Evolutionary conservation across 2,797 vertebrate genomes (phyloP).

Genomic region (Spinus olivaceus): DNA sequence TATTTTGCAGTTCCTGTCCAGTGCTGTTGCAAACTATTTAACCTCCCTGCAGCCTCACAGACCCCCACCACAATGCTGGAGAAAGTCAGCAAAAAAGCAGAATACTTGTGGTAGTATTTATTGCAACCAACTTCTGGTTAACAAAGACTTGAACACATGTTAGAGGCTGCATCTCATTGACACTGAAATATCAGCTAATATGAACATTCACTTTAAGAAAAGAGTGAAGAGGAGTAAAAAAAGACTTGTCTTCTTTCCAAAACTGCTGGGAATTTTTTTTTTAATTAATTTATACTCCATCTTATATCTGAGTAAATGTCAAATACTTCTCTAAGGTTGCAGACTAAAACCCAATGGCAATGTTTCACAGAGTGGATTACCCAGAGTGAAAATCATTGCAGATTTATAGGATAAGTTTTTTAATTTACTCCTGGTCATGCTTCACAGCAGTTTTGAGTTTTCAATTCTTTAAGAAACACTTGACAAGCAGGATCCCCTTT

Average conservation of each 20-base stretch:
- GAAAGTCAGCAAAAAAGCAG: neutral
- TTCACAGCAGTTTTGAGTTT: neutral
- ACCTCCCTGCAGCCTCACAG: neutral
- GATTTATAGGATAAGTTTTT: neutral
- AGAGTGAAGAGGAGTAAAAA: neutral
- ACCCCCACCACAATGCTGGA: neutral
- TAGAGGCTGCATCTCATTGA: neutral
- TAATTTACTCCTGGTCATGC: neutral
- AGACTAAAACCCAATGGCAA: neutral
- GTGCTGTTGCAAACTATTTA: neutral
- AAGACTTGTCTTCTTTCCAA: neutral
- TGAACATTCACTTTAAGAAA: neutral
- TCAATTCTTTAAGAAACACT: neutral
- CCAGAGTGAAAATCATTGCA: neutral
- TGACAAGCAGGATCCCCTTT: neutral
- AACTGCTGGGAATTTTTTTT: neutral
- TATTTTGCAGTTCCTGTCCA: neutral
- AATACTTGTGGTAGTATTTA: neutral
- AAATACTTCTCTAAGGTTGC: neutral
- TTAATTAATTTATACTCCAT: neutral
- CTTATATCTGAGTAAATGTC: neutral
- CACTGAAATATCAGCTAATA: neutral
- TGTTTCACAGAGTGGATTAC: neutral
- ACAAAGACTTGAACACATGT: neutral
- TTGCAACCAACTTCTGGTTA: neutral